These are phyloP conservation scores for Psilopsiagon aymara DNA, from an alignment of 2,113 vertebrate genomes.

Conservation along the genomic window DNA sequence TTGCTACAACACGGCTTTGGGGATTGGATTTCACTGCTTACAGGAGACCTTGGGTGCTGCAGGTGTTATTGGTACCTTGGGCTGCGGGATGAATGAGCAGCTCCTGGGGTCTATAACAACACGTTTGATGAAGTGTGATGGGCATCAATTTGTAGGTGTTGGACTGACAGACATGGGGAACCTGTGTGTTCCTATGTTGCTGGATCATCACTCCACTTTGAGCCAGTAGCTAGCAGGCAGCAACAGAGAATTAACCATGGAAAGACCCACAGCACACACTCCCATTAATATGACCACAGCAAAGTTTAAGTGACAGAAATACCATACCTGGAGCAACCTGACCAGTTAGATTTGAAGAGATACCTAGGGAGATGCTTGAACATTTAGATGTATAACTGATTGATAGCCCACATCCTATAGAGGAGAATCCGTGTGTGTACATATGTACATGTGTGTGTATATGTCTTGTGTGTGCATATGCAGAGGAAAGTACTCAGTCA, in stretches of 20 bases:
- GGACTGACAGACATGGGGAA: not conserved
- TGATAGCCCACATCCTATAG: not conserved
- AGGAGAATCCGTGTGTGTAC: not conserved
- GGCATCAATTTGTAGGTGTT: not conserved
- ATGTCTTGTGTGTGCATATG: accelerated
- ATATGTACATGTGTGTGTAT: accelerated
- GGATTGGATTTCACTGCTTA: not conserved
- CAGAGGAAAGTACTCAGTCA: not conserved
- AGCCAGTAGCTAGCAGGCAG: not conserved
- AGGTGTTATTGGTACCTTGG: not conserved
- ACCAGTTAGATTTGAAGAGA: not conserved
- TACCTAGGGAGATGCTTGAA: not conserved
- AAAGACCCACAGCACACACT: not conserved
- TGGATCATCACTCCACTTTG: not conserved
- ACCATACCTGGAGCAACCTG: not conserved
- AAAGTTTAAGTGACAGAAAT: not conserved
- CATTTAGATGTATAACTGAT: not conserved
- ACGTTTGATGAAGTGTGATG: not conserved
- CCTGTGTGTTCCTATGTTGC: not conserved
- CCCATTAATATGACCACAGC: not conserved
- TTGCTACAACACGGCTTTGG: not conserved
- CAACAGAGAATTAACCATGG: not conserved
- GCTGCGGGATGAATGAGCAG: not conserved
- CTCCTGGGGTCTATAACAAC: not conserved
- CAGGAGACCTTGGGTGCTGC: not conserved